These are phyloP conservation scores for Chrysoperla carnea DNA, from an alignment of 1,140 invertebrate species.

Conservation along the genomic window DNA sequence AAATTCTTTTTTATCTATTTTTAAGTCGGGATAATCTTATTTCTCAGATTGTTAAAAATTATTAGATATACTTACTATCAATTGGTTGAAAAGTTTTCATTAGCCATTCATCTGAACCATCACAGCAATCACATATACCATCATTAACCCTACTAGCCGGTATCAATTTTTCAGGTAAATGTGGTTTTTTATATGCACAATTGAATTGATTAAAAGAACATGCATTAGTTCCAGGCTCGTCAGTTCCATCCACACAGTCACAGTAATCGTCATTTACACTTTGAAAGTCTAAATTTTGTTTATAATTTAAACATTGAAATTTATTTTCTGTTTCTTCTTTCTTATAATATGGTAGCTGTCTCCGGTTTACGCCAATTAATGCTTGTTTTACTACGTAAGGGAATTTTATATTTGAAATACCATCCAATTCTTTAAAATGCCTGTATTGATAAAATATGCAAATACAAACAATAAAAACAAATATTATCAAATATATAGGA, in stretches of 20 bases:
- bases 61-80: slow-evolving; percentile 4
- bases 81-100: slow-evolving; percentile 7
- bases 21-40: too few relatives aligned
- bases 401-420: neutral
- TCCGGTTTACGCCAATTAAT: slow-evolving; percentile 14
- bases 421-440: too few relatives aligned
- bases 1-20: too few relatives aligned
- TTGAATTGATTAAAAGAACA: slow-evolving; percentile 68
- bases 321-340: slow-evolving; percentile 17
- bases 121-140: slow-evolving; percentile 84
- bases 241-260: slow-evolving; percentile 75
- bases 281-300: slow-evolving; percentile 29
- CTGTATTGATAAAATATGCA: too few relatives aligned
- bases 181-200: slow-evolving; percentile 34
- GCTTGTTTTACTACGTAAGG: neutral
- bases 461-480: too few relatives aligned
- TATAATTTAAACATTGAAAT: slow-evolving; percentile 24
- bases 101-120: slow-evolving; percentile 60
- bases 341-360: slow-evolving; percentile 19
- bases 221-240: slow-evolving; percentile 82
- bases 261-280: slow-evolving; percentile 89
- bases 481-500: too few relatives aligned
- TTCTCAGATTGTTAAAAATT: too few relatives aligned
- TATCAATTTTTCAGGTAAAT: slow-evolving; percentile 15
- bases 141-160: slow-evolving; percentile 67